These are phyloP conservation scores for Drosophila mimica DNA, from an alignment of 2,888 invertebrate genomes.

Conservation along the genomic window DNA sequence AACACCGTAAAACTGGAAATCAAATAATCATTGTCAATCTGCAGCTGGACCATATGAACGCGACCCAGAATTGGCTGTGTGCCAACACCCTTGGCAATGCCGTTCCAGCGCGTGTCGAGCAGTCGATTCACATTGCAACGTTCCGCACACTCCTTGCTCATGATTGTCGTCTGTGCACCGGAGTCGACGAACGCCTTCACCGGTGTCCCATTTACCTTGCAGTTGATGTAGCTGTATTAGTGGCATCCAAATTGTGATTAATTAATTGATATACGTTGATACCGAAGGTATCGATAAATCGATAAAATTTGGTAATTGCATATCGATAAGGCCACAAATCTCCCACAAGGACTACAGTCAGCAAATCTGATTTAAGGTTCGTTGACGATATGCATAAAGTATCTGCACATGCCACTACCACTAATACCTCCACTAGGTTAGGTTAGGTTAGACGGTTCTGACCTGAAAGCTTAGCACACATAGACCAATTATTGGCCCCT, in stretches of 20 bases:
- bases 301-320: neutral
- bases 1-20: constrained; percentile 98
- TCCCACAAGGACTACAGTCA: too few relatives aligned
- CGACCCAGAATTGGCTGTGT: constrained; percentile 97
- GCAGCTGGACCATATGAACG: constrained; percentile 98
- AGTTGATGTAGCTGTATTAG: constrained; percentile 91
- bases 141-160: constrained; percentile 98
- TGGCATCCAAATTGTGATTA: constrained; percentile 1
- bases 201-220: constrained; percentile 97
- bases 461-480: too few relatives aligned
- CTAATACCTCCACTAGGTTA: too few relatives aligned
- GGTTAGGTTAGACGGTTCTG: too few relatives aligned
- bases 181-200: constrained; percentile 99
- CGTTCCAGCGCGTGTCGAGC: constrained; percentile 96
- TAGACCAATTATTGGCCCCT: too few relatives aligned
- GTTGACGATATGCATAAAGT: too few relatives aligned
- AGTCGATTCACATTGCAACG: constrained; percentile 95
- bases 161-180: constrained; percentile 98
- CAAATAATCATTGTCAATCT: constrained; percentile 96
- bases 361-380: too few relatives aligned
- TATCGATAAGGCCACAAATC: neutral
- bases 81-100: constrained; percentile 98
- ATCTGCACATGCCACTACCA: too few relatives aligned
- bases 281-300: neutral
- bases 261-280: neutral